Percentiles rank a stretch among this genome's conserved stretches.
Conservation (phyloP, 2,888 invertebrate genomes). For the Julus scanicus region DNA sequence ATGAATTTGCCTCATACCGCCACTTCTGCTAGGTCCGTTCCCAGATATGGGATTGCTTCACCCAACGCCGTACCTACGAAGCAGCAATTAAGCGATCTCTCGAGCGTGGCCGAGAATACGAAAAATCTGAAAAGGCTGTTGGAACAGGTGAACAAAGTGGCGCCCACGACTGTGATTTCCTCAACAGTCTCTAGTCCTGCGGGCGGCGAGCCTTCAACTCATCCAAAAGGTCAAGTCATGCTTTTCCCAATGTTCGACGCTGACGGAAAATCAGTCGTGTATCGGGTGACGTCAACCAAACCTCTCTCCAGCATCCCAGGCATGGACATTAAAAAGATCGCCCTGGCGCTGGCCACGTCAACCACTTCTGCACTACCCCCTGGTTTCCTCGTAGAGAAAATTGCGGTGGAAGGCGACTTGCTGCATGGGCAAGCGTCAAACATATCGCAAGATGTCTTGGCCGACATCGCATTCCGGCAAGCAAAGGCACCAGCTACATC, state of each 20-base stretch:
- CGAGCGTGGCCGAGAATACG: constrained; percentile 31
- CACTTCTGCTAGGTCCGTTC: not conserved
- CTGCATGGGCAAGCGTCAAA: not conserved
- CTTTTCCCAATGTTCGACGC: constrained; percentile 41
- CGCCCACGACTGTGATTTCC: constrained; percentile 16
- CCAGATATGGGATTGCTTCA: not conserved
- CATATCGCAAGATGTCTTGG: not conserved
- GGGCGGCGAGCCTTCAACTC: not conserved
- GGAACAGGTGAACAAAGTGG: not conserved
- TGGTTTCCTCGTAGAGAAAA: not conserved
- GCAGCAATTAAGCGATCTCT: not conserved
- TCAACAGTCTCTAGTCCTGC: not conserved
- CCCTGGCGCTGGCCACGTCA: not conserved
- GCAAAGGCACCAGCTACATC: not conserved
- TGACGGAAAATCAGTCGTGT: constrained; percentile 43
- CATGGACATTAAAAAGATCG: not conserved
- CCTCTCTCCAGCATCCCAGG: constrained; percentile 11
- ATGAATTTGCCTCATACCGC: not conserved
- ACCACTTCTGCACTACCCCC: not conserved
- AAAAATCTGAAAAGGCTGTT: not conserved
- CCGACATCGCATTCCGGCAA: constrained; percentile 1
- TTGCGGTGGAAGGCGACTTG: constrained; percentile 3
- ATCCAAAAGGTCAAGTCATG: constrained; percentile 38
- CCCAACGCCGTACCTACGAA: not conserved
- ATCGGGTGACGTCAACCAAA: constrained; percentile 16